These are phyloP conservation scores for Steinernema carpocapsae DNA, from an alignment of 2,888 invertebrate genomes.

Conservation along the genomic window DNA sequence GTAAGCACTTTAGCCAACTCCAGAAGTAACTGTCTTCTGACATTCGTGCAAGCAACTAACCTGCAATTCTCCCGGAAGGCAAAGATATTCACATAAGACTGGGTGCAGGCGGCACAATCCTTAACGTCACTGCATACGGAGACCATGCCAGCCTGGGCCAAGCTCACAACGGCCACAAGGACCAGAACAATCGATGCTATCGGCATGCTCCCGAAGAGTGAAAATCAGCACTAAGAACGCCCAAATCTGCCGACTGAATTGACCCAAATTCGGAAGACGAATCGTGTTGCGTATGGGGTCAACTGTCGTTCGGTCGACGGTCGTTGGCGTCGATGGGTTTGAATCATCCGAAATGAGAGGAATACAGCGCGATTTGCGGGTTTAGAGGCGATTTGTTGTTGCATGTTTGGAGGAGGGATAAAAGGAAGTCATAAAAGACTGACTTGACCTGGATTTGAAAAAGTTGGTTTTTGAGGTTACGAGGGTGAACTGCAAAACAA, in stretches of 20 bases:
- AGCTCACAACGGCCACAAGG: constrained; percentile 1
- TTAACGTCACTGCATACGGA: constrained; percentile 62
- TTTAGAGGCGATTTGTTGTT: too few relatives aligned
- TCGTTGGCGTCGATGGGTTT: not conserved
- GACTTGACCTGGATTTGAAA: not conserved
- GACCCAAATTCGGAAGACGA: constrained; percentile 1
- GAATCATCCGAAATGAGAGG: not conserved
- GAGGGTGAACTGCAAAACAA: too few relatives aligned
- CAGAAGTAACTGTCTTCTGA: too few relatives aligned
- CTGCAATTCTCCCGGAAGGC: constrained; percentile 67
- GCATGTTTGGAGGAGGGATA: too few relatives aligned
- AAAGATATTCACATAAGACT: constrained; percentile 65
- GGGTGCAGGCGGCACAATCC: constrained; percentile 62
- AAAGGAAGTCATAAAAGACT: not conserved
- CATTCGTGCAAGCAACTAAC: too few relatives aligned
- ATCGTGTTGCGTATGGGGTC: not conserved
- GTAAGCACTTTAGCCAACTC: too few relatives aligned
- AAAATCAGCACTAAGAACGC: constrained; percentile 18
- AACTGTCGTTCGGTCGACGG: not conserved
- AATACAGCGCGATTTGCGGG: not conserved
- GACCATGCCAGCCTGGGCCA: constrained; percentile 55
- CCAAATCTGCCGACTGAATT: not conserved
- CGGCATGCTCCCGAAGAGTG: not conserved
- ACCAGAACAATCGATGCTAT: constrained; percentile 7
- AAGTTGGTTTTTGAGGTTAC: too few relatives aligned